These are phyloP conservation scores for Patella caerulea DNA, from an alignment of 2,888 invertebrate species.

Conservation along the genomic window DNA sequence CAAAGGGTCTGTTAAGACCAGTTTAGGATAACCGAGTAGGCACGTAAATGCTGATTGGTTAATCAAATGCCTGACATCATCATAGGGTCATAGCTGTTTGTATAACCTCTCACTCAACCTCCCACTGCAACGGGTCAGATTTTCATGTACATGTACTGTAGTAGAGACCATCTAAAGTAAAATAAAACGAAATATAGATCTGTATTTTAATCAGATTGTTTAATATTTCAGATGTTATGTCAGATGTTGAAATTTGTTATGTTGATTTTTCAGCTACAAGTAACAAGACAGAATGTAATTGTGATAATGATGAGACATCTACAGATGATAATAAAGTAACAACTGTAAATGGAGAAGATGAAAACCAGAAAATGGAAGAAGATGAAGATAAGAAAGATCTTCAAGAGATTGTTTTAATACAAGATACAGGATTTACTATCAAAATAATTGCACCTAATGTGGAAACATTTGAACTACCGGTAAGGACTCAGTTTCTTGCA, in stretches of 20 bases:
- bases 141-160: no score
- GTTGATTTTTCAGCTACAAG: not conserved
- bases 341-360: slow-evolving; percentile 31
- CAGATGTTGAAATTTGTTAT: no score
- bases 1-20: no score
- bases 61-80: no score
- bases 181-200: no score
- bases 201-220: no score
- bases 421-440: slow-evolving; percentile 78
- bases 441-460: slow-evolving; percentile 92
- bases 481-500: slow-evolving; percentile 65
- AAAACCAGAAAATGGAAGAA: slow-evolving; percentile 32
- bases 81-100: no score
- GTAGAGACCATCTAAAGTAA: no score
- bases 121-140: no score
- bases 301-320: not conserved
- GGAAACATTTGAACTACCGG: slow-evolving; percentile 94
- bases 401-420: slow-evolving; percentile 66
- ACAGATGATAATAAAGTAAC: slow-evolving; percentile 1
- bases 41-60: no score
- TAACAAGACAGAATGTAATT: not conserved
- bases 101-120: no score
- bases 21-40: no score
- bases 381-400: slow-evolving; percentile 51
- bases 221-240: not conserved